These are phyloP conservation scores for Digitonthophagus gazella DNA, from an alignment of 2,888 invertebrate species.

Conservation along the genomic window DNA sequence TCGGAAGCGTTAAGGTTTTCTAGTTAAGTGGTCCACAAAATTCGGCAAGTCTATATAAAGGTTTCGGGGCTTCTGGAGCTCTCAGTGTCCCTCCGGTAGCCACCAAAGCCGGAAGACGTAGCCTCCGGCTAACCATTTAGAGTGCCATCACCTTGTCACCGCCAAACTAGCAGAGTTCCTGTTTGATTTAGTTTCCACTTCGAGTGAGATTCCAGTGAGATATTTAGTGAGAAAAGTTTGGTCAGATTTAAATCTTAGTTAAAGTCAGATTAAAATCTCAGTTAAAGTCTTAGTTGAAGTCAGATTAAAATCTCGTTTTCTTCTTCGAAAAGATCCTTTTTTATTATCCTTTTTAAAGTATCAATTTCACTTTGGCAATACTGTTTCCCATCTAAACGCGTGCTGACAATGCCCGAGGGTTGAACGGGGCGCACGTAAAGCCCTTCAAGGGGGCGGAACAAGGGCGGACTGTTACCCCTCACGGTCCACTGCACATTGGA, in stretches of 20 bases:
- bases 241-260: no score
- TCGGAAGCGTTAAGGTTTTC: constrained; percentile 59
- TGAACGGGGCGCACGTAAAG: not conserved
- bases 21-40: constrained; percentile 64
- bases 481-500: constrained; percentile 51
- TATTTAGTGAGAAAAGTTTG: not conserved
- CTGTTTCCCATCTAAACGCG: not conserved
- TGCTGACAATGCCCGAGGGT: not conserved
- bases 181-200: not conserved
- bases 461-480: constrained; percentile 49
- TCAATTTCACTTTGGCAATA: not conserved
- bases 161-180: not conserved
- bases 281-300: no score
- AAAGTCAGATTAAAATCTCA: no score
- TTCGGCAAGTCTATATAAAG: constrained; percentile 60
- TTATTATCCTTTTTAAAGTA: not conserved
- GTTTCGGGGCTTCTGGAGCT: constrained; percentile 43
- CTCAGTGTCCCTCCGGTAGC: constrained; percentile 39
- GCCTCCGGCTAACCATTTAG: not conserved
- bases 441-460: constrained; percentile 39
- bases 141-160: not conserved
- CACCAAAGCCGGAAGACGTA: constrained; percentile 30
- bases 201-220: not conserved
- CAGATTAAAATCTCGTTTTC: no score
- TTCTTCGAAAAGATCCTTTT: no score